These are phyloP conservation scores for Sinocyclocheilus anshuiensis DNA, from an alignment of 2,113 vertebrate species.

Conservation along the genomic window DNA sequence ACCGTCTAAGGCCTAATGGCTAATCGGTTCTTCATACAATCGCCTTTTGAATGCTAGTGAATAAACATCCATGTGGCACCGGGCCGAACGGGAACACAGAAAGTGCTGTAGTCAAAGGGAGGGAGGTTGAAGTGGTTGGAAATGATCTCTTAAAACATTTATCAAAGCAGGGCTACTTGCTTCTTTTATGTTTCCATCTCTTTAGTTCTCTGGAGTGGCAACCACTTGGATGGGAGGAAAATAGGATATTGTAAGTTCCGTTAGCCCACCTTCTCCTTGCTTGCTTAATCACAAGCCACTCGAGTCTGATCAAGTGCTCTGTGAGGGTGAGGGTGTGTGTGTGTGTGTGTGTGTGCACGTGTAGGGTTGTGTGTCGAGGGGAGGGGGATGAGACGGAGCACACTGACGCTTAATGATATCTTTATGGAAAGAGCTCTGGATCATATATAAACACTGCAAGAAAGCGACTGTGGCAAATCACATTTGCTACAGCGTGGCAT, in stretches of 20 bases:
- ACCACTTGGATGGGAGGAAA: constrained; percentile 80
- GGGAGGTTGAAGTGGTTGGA: constrained; percentile 67
- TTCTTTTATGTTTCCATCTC: constrained; percentile 78
- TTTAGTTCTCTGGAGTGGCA: constrained; percentile 81
- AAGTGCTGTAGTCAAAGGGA: constrained; percentile 70
- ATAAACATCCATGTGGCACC: constrained; percentile 80
- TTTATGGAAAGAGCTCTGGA: constrained; percentile 45
- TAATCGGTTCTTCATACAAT: constrained; percentile 80
- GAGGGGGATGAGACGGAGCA: constrained; percentile 49
- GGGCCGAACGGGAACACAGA: constrained; percentile 75
- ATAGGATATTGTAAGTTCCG: constrained; percentile 80
- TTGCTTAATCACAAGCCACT: constrained; percentile 65
- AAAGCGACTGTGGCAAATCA: constrained; percentile 62
- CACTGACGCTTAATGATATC: constrained; percentile 50
- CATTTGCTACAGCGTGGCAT: constrained; percentile 60
- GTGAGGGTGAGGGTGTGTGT: constrained; percentile 42
- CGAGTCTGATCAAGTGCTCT: constrained; percentile 60
- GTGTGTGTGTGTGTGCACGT: constrained; percentile 16
- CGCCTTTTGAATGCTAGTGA: constrained; percentile 81
- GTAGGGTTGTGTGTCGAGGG: constrained; percentile 36
- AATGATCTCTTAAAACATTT: constrained; percentile 76
- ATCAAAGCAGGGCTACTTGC: constrained; percentile 74
- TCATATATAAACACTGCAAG: constrained; percentile 52
- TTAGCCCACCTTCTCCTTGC: constrained; percentile 70
- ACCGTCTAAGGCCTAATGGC: constrained; percentile 76